Percentiles rank a stretch among this genome's conserved stretches.
Evolutionary conservation across 2,888 invertebrate species (phyloP).

Genomic region (Stenodera caucasica): DNA sequence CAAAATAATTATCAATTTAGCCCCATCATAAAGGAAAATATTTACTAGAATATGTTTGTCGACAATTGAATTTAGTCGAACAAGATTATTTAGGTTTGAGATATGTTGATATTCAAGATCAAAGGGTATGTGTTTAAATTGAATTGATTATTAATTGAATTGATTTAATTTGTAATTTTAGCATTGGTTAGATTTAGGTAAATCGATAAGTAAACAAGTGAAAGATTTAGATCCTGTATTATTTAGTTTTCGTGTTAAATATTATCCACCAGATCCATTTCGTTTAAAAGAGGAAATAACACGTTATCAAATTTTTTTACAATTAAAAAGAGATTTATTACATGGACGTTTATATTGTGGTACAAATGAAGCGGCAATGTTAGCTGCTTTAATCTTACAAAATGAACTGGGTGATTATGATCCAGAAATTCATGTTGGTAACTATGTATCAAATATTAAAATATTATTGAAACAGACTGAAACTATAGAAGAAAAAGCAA

Average conservation of each 20-base stretch:
- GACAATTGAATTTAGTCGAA: slow-evolving; percentile 86
- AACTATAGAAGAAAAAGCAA: slow-evolving; percentile 88
- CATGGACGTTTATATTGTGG: slow-evolving; percentile 95
- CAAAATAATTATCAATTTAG: slow-evolving; percentile 59
- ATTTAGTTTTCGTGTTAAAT: slow-evolving; percentile 96
- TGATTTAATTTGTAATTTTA: slow-evolving; percentile 47
- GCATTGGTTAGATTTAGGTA: slow-evolving; percentile 94
- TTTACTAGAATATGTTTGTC: slow-evolving; percentile 87
- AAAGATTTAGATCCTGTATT: slow-evolving; percentile 91
- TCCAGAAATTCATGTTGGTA: slow-evolving; percentile 81
- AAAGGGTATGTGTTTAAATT: slow-evolving; percentile 66
- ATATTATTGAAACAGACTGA: slow-evolving; percentile 91
- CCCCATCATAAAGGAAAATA: slow-evolving; percentile 87
- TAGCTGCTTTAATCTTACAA: slow-evolving; percentile 92
- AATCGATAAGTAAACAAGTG: slow-evolving; percentile 87
- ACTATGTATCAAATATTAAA: slow-evolving; percentile 90
- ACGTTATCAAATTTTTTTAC: slow-evolving; percentile 91
- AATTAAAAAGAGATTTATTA: slow-evolving; percentile 89
- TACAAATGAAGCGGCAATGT: slow-evolving; percentile 82
- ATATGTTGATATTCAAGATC: slow-evolving; percentile 85
- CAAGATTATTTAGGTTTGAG: slow-evolving; percentile 94
- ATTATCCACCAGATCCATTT: slow-evolving; percentile 94
- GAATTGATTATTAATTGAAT: slow-evolving; percentile 20
- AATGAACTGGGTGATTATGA: slow-evolving; percentile 95
- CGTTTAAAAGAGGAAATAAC: slow-evolving; percentile 92